Evolutionary conservation across 2,113 vertebrate species (phyloP).

Genomic region (Chlorodrepanis virens): DNA sequence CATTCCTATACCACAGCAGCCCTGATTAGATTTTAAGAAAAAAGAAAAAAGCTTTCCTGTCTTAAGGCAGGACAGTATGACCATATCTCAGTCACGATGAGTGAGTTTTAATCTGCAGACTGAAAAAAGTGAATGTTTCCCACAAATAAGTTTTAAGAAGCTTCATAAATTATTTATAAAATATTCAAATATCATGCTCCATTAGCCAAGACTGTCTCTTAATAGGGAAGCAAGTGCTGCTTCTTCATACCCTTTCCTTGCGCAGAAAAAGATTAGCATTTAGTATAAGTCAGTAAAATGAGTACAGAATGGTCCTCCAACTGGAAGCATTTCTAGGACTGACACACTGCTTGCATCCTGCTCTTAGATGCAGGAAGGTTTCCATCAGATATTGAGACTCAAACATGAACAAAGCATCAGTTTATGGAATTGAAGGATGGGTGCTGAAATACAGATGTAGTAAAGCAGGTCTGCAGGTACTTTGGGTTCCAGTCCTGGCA

Average conservation of each 20-base stretch:
- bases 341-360: not conserved
- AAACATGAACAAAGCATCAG: not conserved
- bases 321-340: not conserved
- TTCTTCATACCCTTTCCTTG: not conserved
- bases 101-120: not conserved
- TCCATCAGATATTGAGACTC: not conserved
- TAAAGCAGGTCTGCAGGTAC: fast-evolving
- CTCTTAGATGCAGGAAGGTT: not conserved
- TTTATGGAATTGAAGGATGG: not conserved
- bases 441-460: not conserved
- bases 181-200: not conserved
- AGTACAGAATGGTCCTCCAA: not conserved
- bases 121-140: constrained; percentile 27
- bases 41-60: not conserved
- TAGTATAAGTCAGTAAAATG: not conserved
- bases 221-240: not conserved
- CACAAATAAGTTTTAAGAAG: not conserved
- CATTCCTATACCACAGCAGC: not conserved
- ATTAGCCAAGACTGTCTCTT: not conserved
- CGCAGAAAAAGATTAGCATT: not conserved
- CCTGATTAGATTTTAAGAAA: not conserved
- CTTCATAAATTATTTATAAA: constrained; percentile 53
- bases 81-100: constrained; percentile 9
- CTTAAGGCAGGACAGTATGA: not conserved
- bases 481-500: not conserved